Conservation (phyloP, 2,797 vertebrate genomes). For the Sebastes elongatus region DNA sequence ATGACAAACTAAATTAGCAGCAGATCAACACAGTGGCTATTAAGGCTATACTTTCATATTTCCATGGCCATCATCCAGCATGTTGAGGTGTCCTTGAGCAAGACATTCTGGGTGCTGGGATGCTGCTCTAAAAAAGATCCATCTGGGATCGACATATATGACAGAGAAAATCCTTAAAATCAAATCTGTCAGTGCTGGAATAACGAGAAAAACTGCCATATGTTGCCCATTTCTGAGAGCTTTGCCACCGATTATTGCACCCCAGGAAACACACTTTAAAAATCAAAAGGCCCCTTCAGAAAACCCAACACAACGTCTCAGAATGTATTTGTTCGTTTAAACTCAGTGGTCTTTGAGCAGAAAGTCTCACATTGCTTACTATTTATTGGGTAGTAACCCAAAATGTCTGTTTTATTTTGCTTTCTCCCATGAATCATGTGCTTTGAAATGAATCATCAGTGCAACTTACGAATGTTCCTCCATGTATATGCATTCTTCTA, state of each 20-base stretch:
- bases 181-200: not conserved
- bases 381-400: conserved; percentile 25
- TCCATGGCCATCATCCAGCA: not conserved
- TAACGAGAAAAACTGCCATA: not conserved
- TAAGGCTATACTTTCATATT: not conserved
- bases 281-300: conserved; percentile 11
- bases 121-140: not conserved
- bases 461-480: conserved; percentile 21
- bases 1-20: not conserved
- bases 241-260: not conserved
- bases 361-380: not conserved
- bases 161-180: not conserved
- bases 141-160: not conserved
- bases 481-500: conserved; percentile 44
- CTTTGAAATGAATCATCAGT: conserved; percentile 49
- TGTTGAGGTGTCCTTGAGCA: not conserved
- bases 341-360: conserved; percentile 12
- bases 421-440: conserved; percentile 47
- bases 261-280: conserved; percentile 2
- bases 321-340: conserved; percentile 12
- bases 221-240: not conserved
- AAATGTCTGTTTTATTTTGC: conserved; percentile 46
- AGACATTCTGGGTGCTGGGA: not conserved
- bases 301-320: not conserved
- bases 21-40: not conserved